These are phyloP conservation scores for Nicator chloris DNA, from an alignment of 2,113 vertebrate species.

Conservation along the genomic window DNA sequence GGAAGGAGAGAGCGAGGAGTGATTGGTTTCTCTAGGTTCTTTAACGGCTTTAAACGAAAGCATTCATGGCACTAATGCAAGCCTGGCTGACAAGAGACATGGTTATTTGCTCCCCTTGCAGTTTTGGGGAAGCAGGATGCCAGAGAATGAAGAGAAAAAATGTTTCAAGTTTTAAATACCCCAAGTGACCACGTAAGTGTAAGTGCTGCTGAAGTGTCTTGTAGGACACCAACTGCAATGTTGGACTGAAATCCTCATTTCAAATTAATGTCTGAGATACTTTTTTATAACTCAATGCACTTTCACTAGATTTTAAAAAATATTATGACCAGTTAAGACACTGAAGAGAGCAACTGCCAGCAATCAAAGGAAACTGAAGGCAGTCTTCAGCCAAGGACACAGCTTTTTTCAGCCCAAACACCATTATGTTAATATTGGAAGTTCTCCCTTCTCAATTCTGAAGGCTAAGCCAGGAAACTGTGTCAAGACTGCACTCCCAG, in stretches of 20 bases:
- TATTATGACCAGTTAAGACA: neutral
- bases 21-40: neutral
- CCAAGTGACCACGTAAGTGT: neutral
- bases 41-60: neutral
- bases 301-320: neutral
- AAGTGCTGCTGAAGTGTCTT: neutral
- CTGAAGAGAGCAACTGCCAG: neutral
- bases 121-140: neutral
- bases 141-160: neutral
- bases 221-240: neutral
- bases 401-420: neutral
- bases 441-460: neutral
- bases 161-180: neutral
- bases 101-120: neutral
- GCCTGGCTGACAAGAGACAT: neutral
- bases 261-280: neutral
- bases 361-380: neutral
- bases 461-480: neutral
- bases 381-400: neutral
- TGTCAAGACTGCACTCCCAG: neutral
- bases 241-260: neutral
- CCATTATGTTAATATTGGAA: neutral
- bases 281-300: neutral
- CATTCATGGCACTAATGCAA: neutral
- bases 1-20: neutral